Evolutionary conservation across 1,140 invertebrate genomes (phyloP).

Genomic region (Cecropterus lyciades): DNA sequence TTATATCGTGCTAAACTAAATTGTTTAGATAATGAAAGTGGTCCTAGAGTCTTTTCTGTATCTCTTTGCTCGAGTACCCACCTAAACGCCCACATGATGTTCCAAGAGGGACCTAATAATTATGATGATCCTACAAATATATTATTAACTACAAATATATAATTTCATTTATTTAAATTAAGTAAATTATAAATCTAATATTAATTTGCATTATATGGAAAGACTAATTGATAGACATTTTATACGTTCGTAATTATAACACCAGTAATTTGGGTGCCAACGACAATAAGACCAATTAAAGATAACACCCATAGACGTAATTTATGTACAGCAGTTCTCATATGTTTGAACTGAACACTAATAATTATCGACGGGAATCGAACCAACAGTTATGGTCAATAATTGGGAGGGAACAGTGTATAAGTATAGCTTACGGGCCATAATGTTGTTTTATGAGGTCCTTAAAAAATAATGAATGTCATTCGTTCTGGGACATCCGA

Average conservation of each 20-base stretch:
- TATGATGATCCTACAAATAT: too few relatives aligned
- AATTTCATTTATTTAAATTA: too few relatives aligned
- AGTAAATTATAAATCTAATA: too few relatives aligned
- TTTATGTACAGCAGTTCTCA: slow-evolving; percentile 52
- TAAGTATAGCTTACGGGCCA: slow-evolving; percentile 64
- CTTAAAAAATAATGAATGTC: slow-evolving; percentile 79
- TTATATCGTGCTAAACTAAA: too few relatives aligned
- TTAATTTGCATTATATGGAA: too few relatives aligned
- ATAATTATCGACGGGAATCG: slow-evolving; percentile 73
- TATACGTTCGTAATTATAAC: slow-evolving; percentile 17
- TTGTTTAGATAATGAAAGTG: too few relatives aligned
- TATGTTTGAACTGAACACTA: slow-evolving; percentile 56
- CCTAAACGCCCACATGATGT: too few relatives aligned
- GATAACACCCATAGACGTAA: slow-evolving; percentile 52
- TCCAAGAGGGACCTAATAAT: too few relatives aligned
- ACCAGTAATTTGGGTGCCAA: slow-evolving; percentile 31
- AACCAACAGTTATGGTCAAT: slow-evolving; percentile 67
- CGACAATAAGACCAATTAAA: slow-evolving; percentile 55
- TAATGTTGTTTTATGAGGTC: slow-evolving; percentile 77
- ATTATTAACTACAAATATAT: too few relatives aligned
- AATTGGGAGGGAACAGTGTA: slow-evolving; percentile 66
- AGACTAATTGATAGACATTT: too few relatives aligned
- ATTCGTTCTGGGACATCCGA: slow-evolving; percentile 59
- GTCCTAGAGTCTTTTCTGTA: too few relatives aligned
- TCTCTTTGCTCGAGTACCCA: too few relatives aligned